These are phyloP conservation scores for Sitta europaea DNA, from an alignment of 2,113 vertebrate genomes.

Conservation along the genomic window DNA sequence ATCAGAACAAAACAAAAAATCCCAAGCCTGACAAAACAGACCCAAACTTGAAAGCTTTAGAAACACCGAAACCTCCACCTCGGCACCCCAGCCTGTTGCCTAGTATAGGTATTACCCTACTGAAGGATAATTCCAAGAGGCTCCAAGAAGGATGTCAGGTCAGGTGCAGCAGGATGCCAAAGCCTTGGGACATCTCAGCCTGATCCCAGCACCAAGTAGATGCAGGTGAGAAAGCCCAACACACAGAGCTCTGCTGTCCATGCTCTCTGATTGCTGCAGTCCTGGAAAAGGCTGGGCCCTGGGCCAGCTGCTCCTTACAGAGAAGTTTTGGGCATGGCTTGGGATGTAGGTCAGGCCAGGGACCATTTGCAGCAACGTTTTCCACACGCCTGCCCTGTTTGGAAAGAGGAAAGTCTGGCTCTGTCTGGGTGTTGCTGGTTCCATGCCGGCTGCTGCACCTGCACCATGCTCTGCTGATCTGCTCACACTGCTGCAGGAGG, in stretches of 20 bases:
- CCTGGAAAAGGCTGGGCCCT: neutral
- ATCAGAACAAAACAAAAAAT: neutral
- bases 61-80: neutral
- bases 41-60: neutral
- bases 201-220: neutral
- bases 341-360: neutral
- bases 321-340: neutral
- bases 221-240: neutral
- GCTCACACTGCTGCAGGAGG: fast-evolving
- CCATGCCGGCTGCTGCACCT: fast-evolving
- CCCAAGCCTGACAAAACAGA: neutral
- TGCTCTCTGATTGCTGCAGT: neutral
- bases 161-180: neutral
- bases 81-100: neutral
- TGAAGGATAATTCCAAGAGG: neutral
- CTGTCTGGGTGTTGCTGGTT: neutral
- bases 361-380: neutral
- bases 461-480: neutral
- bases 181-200: neutral
- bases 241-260: fast-evolving
- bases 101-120: neutral
- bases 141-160: neutral
- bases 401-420: neutral
- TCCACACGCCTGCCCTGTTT: neutral
- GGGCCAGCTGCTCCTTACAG: neutral